These are phyloP conservation scores for Drosophila punjabiensis DNA, from an alignment of 1,140 invertebrate species.

Conservation along the genomic window DNA sequence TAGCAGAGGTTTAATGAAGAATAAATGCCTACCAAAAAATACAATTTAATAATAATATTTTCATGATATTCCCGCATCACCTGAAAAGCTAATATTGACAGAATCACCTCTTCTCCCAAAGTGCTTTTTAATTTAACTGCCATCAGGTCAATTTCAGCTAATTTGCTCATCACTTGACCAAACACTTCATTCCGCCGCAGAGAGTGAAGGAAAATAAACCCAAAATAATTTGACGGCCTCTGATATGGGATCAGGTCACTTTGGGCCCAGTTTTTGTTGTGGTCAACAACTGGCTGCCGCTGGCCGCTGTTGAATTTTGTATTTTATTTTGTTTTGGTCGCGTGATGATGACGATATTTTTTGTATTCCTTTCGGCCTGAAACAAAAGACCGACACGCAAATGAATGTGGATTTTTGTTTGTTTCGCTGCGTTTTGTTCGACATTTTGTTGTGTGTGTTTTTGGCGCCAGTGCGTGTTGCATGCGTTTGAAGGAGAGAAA, in stretches of 20 bases:
- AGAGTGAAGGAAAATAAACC: slow-evolving; percentile 13
- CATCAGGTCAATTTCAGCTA: slow-evolving; percentile 71
- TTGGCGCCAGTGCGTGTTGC: slow-evolving; percentile 68
- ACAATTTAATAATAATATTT: slow-evolving; percentile 3
- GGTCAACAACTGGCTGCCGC: slow-evolving; percentile 24
- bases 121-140: slow-evolving; percentile 60
- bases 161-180: slow-evolving; percentile 81
- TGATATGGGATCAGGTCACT: slow-evolving; percentile 49
- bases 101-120: slow-evolving; percentile 13
- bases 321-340: slow-evolving; percentile 46
- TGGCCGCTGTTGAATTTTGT: slow-evolving; percentile 16
- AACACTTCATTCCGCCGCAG: slow-evolving; percentile 46
- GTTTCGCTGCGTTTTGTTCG: slow-evolving; percentile 54
- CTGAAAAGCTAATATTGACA: slow-evolving; percentile 27
- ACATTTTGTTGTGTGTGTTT: slow-evolving; percentile 41
- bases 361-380: slow-evolving; percentile 3
- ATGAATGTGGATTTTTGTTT: slow-evolving; percentile 36
- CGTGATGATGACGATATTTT: slow-evolving; percentile 41
- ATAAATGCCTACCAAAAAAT: neutral
- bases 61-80: slow-evolving; percentile 1
- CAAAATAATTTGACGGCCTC: slow-evolving; percentile 45
- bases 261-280: slow-evolving; percentile 29
- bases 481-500: slow-evolving; percentile 52
- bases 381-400: slow-evolving; percentile 48
- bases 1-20: neutral